phyloP scores from a whole-genome alignment of 2,113 vertebrate genomes.

The Pelecanus crispus region DNA sequence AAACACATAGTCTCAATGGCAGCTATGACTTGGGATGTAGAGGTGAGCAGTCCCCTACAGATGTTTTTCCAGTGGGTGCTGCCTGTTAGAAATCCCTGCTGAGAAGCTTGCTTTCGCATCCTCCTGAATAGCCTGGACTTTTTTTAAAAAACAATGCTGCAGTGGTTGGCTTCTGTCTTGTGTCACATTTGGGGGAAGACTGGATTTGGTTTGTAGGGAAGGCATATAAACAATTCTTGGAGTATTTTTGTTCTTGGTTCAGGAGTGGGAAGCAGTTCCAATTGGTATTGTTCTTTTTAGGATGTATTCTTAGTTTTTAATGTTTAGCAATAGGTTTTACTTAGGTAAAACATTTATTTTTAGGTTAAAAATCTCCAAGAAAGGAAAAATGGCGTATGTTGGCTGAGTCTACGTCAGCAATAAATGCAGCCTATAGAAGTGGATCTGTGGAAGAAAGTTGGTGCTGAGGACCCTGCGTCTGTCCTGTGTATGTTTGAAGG shows the following conservation, averaged over 20 bases:
- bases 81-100: not conserved
- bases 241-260: not conserved
- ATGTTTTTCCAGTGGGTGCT: not conserved
- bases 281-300: not conserved
- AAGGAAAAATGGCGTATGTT: not conserved
- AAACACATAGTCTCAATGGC: fast-evolving
- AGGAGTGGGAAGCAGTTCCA: not conserved
- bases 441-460: not conserved
- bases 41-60: not conserved
- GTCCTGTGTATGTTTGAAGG: not conserved
- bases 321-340: not conserved
- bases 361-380: not conserved
- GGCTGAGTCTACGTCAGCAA: not conserved
- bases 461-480: not conserved
- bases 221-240: not conserved
- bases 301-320: not conserved
- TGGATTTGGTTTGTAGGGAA: not conserved
- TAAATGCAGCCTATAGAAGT: not conserved
- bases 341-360: not conserved
- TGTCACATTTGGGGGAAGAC: not conserved
- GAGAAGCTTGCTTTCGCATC: not conserved
- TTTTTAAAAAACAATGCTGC: not conserved
- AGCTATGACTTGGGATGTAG: not conserved
- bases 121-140: not conserved
- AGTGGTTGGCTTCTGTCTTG: not conserved